Percentiles rank a stretch among this genome's conserved stretches.
Evolutionary conservation across 1,140 invertebrate genomes (phyloP).

Genomic region (Listronotus oregonensis): DNA sequence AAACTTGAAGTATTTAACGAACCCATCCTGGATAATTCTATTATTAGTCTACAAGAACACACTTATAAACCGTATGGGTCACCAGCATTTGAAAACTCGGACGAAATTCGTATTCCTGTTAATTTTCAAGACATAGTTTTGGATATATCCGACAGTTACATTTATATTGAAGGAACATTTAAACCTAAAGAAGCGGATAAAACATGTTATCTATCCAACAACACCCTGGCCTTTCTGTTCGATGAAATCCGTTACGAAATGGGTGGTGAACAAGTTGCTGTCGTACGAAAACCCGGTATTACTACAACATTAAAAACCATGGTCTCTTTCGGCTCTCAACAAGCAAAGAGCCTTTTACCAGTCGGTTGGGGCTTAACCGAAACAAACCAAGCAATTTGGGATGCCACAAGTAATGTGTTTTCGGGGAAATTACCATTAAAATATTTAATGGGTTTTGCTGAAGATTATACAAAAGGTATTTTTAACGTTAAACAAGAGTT

Average conservation of each 20-base stretch:
- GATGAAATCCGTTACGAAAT: neutral
- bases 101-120: slow-evolving; percentile 43
- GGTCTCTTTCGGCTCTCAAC: neutral
- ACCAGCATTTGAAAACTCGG: slow-evolving; percentile 32
- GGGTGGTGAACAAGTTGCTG: neutral
- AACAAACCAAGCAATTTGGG: neutral
- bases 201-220: slow-evolving; percentile 8
- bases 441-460: slow-evolving; percentile 34
- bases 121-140: slow-evolving; percentile 33
- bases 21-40: slow-evolving; percentile 8
- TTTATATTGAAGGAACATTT: slow-evolving; percentile 43
- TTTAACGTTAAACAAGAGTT: slow-evolving; percentile 35
- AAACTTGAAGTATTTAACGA: slow-evolving; percentile 8
- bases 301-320: slow-evolving; percentile 1
- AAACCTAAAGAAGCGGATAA: neutral
- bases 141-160: slow-evolving; percentile 38
- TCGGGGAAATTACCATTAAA: slow-evolving; percentile 23
- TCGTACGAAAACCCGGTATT: neutral
- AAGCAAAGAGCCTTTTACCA: neutral
- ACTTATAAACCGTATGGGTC: slow-evolving; percentile 35
- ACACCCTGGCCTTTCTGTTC: slow-evolving; percentile 16
- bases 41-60: slow-evolving; percentile 25
- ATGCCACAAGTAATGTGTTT: neutral
- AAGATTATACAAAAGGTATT: slow-evolving; percentile 34
- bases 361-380: slow-evolving; percentile 5